A percentile compares a stretch with the other conserved stretches of the same genome.
phyloP scores from a whole-genome alignment of 2,888 invertebrate genomes.

The Onchidella celtica region DNA sequence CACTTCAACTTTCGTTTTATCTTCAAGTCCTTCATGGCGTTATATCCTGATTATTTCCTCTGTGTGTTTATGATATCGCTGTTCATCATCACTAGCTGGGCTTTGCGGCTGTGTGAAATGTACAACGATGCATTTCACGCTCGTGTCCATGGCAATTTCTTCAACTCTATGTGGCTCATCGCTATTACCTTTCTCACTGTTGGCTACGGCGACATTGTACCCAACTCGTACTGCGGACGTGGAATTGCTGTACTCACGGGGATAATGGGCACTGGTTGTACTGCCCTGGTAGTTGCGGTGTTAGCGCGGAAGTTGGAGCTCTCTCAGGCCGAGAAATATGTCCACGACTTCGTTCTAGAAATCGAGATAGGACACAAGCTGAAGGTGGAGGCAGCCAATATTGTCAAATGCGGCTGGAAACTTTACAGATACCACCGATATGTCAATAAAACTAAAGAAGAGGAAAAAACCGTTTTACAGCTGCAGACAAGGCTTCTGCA shows the following conservation, averaged over 20 bases:
- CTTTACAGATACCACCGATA: constrained; percentile 65
- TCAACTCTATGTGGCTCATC: constrained; percentile 79
- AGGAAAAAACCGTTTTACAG: constrained; percentile 58
- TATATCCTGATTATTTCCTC: constrained; percentile 78
- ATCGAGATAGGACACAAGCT: constrained; percentile 76
- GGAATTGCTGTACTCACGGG: constrained; percentile 78
- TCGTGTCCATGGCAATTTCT: constrained; percentile 71
- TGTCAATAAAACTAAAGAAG: constrained; percentile 11
- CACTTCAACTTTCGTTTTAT: constrained; percentile 91
- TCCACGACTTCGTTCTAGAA: constrained; percentile 79
- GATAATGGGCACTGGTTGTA: constrained; percentile 78
- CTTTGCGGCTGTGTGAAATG: constrained; percentile 78
- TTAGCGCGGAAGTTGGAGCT: constrained; percentile 77
- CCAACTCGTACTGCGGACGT: constrained; percentile 78
- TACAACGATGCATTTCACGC: constrained; percentile 64
- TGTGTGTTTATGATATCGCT: constrained; percentile 71
- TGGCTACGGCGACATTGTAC: constrained; percentile 80
- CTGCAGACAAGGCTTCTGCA: constrained; percentile 75
- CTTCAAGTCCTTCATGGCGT: constrained; percentile 79
- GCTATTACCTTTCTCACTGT: constrained; percentile 79
- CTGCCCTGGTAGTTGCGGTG: constrained; percentile 79
- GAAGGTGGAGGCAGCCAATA: constrained; percentile 76
- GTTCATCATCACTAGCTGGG: constrained; percentile 77
- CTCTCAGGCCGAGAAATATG: constrained; percentile 78
- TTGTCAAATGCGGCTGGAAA: constrained; percentile 77